These are phyloP conservation scores for Nasonia oneida DNA, from an alignment of 2,888 invertebrate genomes.

Conservation along the genomic window DNA sequence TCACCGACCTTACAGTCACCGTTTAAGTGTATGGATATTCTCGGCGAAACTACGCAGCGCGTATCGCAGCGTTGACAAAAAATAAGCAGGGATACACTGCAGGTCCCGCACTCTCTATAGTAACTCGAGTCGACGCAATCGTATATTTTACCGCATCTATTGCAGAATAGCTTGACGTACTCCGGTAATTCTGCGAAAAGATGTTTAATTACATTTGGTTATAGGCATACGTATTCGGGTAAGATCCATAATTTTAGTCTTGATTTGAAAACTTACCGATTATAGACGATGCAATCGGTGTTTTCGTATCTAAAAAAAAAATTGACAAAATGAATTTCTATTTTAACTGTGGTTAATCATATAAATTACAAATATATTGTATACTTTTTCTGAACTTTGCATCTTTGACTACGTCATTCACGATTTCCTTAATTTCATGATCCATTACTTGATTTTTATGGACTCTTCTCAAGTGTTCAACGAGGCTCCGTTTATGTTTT, in stretches of 20 bases:
- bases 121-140: not conserved
- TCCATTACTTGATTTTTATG: not conserved
- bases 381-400: not conserved
- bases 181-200: constrained; percentile 12
- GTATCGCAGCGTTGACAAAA: constrained; percentile 9
- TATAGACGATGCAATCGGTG: not conserved
- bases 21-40: not conserved
- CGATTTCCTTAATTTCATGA: not conserved
- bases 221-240: not conserved
- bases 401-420: not conserved
- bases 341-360: not conserved
- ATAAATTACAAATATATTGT: not conserved
- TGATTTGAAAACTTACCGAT: not conserved
- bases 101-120: not conserved
- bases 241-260: not conserved
- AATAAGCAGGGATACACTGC: not conserved
- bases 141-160: not conserved
- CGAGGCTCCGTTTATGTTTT: not conserved
- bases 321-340: not conserved
- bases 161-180: constrained; percentile 15
- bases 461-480: not conserved
- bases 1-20: not conserved
- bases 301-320: not conserved
- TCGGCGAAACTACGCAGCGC: not conserved
- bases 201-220: not conserved